Conservation (phyloP, 1,140 invertebrate genomes). For the Chionoecetes opilio region DNA sequence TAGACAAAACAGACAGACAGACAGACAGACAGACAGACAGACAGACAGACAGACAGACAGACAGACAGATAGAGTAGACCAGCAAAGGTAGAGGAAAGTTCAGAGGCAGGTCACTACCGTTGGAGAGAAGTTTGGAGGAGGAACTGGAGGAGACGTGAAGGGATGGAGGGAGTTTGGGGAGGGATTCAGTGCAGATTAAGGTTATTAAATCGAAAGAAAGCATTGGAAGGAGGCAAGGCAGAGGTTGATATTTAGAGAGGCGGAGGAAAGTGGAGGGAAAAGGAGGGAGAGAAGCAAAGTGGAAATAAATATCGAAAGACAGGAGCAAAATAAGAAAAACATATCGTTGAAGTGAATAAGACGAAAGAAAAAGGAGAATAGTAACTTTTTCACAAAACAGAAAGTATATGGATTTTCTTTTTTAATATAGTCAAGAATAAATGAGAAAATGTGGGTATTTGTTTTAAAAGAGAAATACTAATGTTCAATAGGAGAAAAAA, state of each 20-base stretch:
- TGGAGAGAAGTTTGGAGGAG: background rate
- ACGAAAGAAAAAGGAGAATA: background rate
- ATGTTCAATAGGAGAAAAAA: background rate
- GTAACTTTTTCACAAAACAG: background rate
- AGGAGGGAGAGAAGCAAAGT: background rate
- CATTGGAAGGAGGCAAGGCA: background rate
- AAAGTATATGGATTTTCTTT: too few relatives aligned
- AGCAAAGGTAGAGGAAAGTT: conserved; percentile 5
- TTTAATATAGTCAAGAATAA: too few relatives aligned
- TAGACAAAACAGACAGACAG: background rate
- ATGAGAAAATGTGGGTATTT: background rate
- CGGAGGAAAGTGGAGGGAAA: background rate
- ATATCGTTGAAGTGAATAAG: background rate
- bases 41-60: background rate
- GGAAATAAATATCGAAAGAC: background rate
- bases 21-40: background rate
- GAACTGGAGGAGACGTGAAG: background rate
- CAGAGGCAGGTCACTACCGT: background rate
- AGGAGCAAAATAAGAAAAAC: background rate
- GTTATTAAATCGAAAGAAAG: background rate
- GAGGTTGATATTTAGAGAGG: background rate
- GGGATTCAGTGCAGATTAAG: background rate
- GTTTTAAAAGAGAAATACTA: background rate
- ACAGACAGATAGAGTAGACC: background rate
- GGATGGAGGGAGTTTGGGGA: background rate